These are phyloP conservation scores for Plumapathes pennacea DNA, from an alignment of 92 coral and sea anemone species.

Conservation along the genomic window DNA sequence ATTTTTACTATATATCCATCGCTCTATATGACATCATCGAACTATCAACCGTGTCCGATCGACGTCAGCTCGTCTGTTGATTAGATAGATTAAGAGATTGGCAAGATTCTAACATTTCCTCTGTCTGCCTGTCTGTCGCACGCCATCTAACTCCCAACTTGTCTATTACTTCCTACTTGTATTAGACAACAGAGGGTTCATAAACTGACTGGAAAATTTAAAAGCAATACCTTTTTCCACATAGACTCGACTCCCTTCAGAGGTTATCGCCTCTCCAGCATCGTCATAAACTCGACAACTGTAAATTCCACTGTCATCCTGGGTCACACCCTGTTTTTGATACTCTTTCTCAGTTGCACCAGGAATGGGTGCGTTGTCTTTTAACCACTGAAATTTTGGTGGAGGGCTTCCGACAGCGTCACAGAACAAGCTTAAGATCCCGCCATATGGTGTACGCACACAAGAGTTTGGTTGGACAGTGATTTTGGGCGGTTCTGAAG, in stretches of 20 bases:
- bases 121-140: no score
- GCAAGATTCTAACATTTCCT: no score
- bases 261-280: constrained; percentile 56
- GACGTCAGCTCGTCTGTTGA: no score
- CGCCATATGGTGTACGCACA: constrained; percentile 36
- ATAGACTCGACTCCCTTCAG: constrained; percentile 36
- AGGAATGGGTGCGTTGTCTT: constrained; percentile 54
- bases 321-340: constrained; percentile 40
- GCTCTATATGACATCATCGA: no score
- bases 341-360: constrained; percentile 64
- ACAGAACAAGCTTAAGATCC: constrained; percentile 64
- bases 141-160: no score
- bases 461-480: constrained; percentile 58
- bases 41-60: no score
- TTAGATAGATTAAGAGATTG: no score
- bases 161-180: no score
- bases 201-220: no score
- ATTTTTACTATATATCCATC: no score
- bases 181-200: no score
- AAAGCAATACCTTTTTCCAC: constrained; percentile 14
- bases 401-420: constrained; percentile 91
- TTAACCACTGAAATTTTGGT: constrained; percentile 83
- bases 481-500: no score
- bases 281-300: constrained; percentile 66
- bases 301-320: constrained; percentile 74